These are phyloP conservation scores for Isichthys henryi DNA, from an alignment of 2,113 vertebrate genomes.

Conservation along the genomic window DNA sequence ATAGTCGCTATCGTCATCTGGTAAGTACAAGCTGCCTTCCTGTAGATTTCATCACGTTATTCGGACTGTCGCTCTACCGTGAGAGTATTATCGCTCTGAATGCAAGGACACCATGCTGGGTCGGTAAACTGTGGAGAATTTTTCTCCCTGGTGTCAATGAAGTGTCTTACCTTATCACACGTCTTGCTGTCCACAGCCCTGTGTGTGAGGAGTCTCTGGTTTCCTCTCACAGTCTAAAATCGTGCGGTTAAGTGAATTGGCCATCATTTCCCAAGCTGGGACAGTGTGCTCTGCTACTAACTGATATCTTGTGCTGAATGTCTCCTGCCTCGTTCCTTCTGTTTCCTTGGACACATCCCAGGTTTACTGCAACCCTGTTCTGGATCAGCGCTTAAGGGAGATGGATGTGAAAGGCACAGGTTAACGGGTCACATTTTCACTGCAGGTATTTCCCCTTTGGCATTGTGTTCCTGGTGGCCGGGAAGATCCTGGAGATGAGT, in stretches of 20 bases:
- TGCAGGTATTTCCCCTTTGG: slow-evolving; percentile 92
- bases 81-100: background rate
- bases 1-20: slow-evolving; percentile 92
- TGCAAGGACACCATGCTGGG: background rate
- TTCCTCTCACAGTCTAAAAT: background rate
- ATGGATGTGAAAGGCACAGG: background rate
- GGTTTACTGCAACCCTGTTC: background rate
- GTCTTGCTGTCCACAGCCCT: background rate
- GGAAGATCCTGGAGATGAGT: slow-evolving; percentile 96
- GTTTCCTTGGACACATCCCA: background rate
- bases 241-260: background rate
- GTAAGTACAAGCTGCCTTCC: slow-evolving; percentile 51
- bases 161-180: background rate
- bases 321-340: background rate
- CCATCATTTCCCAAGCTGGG: background rate
- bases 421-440: background rate
- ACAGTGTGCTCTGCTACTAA: background rate
- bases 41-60: background rate
- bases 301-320: background rate
- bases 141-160: background rate
- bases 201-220: background rate
- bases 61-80: background rate
- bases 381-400: background rate
- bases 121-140: background rate
- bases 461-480: slow-evolving; percentile 93